Evolutionary conservation across 2,797 vertebrate genomes (phyloP), one percentile per base, ranked within the genome.

Genomic region (Glossophaga mutica): DNA sequence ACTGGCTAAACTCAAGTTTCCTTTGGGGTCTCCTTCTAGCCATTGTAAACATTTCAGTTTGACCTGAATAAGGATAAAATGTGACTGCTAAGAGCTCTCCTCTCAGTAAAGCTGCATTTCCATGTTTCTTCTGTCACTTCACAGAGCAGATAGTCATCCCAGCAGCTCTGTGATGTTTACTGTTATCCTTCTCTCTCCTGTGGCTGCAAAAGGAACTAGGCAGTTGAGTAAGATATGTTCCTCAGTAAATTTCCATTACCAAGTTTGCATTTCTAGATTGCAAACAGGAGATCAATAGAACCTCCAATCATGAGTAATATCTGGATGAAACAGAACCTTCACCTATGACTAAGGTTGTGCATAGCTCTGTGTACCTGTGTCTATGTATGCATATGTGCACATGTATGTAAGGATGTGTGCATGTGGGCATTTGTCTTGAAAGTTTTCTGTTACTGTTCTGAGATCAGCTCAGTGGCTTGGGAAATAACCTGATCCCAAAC

Each of bases 1-100:
- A 21, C 19, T 87, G 21, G 29, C n/a, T 3, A 48, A 92, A 39
- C 73, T 55, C 42, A 1, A 8, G 50, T n/a, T 77, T 70, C 91
- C 89, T 88, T 67, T 62, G 18, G 39, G 46, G 42, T 57, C 84
- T 86, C 82, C 55, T 44, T 57, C 1, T 1, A 82, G 39, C n/a
- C 34, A 42, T 62, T 34, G 50, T 37, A 42, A 71, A 78, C 39
- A 84, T 76, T 52, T 91, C n/a, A 70, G 18, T 52, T 70, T 82
- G 79, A 73, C 32, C 29, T 59, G 9, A 70, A 34, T 19, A 52
- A 76, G 79, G n/a, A 59, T 71, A 29, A 91, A 74, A 42, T 11
- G 5, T 52, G 78, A 57, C 26, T 87, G 46, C 4, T 48, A 7
- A 22, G 71, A 90, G 42, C 48, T 10, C 19, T 16, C 2, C 8